phyloP scores from a whole-genome alignment of 2,113 vertebrate species.

The Bettongia penicillata region DNA sequence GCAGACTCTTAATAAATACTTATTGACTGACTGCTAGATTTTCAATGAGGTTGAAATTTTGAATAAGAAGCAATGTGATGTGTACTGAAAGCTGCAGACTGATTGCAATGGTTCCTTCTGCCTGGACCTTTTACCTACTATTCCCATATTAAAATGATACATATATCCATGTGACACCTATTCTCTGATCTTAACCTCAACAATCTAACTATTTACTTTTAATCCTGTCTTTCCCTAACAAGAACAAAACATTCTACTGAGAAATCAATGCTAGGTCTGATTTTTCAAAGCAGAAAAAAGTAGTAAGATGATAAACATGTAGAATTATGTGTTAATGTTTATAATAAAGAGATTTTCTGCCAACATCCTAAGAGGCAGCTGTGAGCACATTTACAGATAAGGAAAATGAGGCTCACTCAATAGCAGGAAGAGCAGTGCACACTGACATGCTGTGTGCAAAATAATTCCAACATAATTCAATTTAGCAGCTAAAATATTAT shows the following conservation, averaged over 20 bases:
- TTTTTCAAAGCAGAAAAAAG: no score
- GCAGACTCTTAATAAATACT: no score
- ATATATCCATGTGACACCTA: no score
- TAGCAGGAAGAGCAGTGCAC: neutral
- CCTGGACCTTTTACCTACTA: neutral
- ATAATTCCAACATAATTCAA: neutral
- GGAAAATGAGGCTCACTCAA: neutral
- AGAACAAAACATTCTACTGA: constrained; percentile 47
- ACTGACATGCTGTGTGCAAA: neutral
- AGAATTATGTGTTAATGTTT: neutral
- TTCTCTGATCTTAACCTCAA: constrained; percentile 17
- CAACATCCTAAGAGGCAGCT: neutral
- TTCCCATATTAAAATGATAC: no score
- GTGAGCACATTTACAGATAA: neutral
- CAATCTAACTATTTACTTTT: constrained; percentile 31
- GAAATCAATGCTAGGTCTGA: neutral
- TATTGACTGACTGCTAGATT: no score
- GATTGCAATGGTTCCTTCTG: constrained; percentile 20
- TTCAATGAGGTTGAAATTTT: neutral
- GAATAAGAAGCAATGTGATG: neutral
- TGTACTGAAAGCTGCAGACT: neutral
- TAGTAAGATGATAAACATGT: neutral
- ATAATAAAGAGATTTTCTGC: neutral
- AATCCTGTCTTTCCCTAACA: constrained; percentile 17
- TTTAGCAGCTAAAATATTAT: neutral